Base-by-base conservation (phyloP, 2,797 vertebrate species). In the Acrossocheilus wenchowensis region DNA sequence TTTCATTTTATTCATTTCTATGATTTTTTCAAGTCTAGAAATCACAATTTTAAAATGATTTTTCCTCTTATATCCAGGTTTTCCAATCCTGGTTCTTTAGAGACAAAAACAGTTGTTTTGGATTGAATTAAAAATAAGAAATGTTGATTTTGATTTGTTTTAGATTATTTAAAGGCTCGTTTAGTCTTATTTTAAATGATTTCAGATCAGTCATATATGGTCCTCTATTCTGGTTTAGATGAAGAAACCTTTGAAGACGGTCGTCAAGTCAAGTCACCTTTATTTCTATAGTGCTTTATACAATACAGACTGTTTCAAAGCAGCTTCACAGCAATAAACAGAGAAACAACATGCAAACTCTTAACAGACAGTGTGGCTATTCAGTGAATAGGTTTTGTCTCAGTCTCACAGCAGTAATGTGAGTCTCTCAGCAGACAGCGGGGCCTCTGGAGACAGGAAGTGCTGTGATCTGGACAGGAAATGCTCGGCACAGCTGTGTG, bases 401-500 rank as follows among this genome's bases (percentile, higher is more conserved):
- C 64, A 15, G 19, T 75, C 14, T 36, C 64, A 15, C 7, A 69
- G 66, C 68, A 1, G 66, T 54, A 52, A 77, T 45, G 4, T n/a
- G 72, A 74, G 43, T n/a, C 52, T n/a, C 68, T 34, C 64, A 30
- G 66, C 19, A 26, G n/a, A 74, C 72, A 26, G 50, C 73, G 9
- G 48, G 84, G 82, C 82, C 82, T 84, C 83, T 50, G 30, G 66
- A 75, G 87, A 84, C 50, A 88, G 85, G 82, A 90, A 89, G 68
- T 85, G 45, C 72, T 69, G 41, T 62, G 36, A 88, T 71, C 78
- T 50, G 60, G 81, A 85, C 88, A 89, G 93, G 90, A 93, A 93
- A 82, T 88, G 83, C 84, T 82, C 34, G 66, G 69, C 45, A 50
- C 93, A 92, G 92, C 93, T 93, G 93, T 88, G 82, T 73, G 87